Conservation (phyloP, 1,140 invertebrate genomes). For the Lerema accius region DNA sequence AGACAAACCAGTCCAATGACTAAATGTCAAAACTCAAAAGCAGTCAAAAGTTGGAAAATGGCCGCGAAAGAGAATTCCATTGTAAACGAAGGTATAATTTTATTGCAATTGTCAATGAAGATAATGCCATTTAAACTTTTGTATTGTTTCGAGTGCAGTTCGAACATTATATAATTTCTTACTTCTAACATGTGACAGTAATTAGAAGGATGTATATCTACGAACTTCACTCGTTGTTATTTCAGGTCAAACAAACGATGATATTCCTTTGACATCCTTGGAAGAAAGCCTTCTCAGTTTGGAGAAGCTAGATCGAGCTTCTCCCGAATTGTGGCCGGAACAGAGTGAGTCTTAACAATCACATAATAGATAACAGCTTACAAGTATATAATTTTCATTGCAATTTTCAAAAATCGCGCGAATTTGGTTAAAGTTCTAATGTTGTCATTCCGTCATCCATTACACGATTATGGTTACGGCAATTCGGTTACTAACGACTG, state of each 20-base stretch:
- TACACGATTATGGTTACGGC: conserved; percentile 43
- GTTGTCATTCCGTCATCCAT: conserved; percentile 69
- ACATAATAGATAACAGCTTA: not conserved
- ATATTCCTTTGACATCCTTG: conserved; percentile 82
- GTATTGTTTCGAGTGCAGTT: not conserved
- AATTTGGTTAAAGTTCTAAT: conserved; percentile 58
- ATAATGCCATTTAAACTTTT: not conserved
- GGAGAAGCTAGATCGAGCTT: conserved; percentile 94
- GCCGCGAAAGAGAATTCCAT: conserved; percentile 78
- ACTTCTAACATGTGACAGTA: not conserved
- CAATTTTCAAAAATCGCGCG: conserved; percentile 74
- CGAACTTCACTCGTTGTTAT: conserved; percentile 33
- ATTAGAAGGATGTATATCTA: not conserved
- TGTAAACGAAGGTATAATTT: conserved; percentile 66
- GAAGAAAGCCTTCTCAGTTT: conserved; percentile 90
- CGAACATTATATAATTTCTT: not conserved
- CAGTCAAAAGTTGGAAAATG: conserved; percentile 79
- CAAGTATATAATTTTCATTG: conserved; percentile 6
- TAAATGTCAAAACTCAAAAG: too few relatives aligned
- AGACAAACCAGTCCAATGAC: not conserved
- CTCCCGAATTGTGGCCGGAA: conserved; percentile 97
- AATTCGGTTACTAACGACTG: conserved; percentile 68
- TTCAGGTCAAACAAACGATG: conserved; percentile 74
- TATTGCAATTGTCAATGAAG: not conserved
- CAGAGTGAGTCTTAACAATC: conserved; percentile 87